Evolutionary conservation across 92 coral and sea anemone genomes (phyloP).

Genomic region (Galaxea fascicularis): DNA sequence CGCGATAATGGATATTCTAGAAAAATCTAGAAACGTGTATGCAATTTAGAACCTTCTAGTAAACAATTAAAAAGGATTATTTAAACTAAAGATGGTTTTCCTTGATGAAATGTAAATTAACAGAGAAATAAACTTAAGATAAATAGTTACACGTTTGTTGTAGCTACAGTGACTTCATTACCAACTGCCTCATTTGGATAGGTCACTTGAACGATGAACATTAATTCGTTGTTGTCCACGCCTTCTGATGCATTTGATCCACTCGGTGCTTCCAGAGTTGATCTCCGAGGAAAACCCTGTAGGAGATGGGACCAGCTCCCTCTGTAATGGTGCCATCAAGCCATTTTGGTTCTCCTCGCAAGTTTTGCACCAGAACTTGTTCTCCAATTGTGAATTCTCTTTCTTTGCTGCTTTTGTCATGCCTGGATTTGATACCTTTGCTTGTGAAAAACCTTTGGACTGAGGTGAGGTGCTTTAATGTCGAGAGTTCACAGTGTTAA

Average conservation of each 20-base stretch:
- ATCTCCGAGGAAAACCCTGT: background rate
- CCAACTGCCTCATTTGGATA: no score
- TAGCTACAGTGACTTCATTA: no score
- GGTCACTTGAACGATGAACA: no score
- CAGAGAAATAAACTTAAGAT: no score
- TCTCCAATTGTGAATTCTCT: constrained; percentile 51
- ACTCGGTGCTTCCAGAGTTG: constrained; percentile 19
- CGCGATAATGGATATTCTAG: no score
- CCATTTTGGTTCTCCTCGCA: constrained; percentile 56
- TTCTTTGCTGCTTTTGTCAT: constrained; percentile 29
- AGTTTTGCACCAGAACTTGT: constrained; percentile 15
- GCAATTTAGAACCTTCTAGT: no score
- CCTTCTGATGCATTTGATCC: constrained; percentile 13
- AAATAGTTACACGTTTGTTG: no score
- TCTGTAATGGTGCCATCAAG: constrained; percentile 34
- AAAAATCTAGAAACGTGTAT: no score
- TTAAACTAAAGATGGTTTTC: no score
- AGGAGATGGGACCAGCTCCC: constrained; percentile 29
- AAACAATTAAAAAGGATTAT: no score
- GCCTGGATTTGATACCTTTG: background rate
- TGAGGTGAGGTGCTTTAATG: constrained; percentile 55
- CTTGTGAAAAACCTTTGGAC: background rate
- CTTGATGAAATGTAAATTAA: no score
- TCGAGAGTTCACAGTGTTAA: background rate
- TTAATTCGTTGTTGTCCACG: no score